A percentile compares a stretch with the other conserved stretches of the same genome.
phyloP scores from a whole-genome alignment of 2,888 invertebrate genomes.

The Stenodera caucasica region DNA sequence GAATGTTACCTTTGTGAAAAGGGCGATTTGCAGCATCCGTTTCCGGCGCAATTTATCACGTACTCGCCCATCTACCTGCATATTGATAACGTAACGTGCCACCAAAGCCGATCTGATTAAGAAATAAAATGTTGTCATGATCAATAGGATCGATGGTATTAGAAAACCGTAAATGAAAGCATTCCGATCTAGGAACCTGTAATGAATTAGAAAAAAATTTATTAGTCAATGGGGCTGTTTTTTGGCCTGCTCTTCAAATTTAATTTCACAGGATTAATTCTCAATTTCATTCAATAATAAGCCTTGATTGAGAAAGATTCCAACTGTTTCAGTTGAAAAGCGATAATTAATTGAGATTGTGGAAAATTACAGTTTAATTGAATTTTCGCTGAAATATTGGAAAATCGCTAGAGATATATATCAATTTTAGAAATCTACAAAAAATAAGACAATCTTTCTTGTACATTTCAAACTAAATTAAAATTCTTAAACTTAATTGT shows the following conservation, averaged over 20 bases:
- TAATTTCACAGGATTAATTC: too few relatives aligned
- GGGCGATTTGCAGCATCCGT: constrained; percentile 61
- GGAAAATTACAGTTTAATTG: not conserved
- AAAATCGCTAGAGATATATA: too few relatives aligned
- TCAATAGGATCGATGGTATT: constrained; percentile 43
- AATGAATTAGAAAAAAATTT: constrained; percentile 31
- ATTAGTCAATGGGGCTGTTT: too few relatives aligned
- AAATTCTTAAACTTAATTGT: not conserved
- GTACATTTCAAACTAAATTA: not conserved
- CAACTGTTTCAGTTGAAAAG: too few relatives aligned
- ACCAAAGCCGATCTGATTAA: constrained; percentile 59
- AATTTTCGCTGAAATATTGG: not conserved
- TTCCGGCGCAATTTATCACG: constrained; percentile 64
- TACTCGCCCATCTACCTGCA: constrained; percentile 62
- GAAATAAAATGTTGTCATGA: constrained; percentile 41
- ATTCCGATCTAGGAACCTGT: constrained; percentile 59
- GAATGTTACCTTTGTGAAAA: constrained; percentile 65
- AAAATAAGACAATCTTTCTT: too few relatives aligned
- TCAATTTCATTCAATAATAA: not conserved
- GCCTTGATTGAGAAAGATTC: too few relatives aligned
- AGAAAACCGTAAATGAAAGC: constrained; percentile 61
- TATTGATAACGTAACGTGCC: constrained; percentile 62
- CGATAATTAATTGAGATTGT: too few relatives aligned
- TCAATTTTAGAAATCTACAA: too few relatives aligned
- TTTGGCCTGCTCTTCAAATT: too few relatives aligned